Evolutionary conservation across 2,113 vertebrate genomes (phyloP), one percentile per base, ranked within the genome.

Genomic region (Xiphias gladius): DNA sequence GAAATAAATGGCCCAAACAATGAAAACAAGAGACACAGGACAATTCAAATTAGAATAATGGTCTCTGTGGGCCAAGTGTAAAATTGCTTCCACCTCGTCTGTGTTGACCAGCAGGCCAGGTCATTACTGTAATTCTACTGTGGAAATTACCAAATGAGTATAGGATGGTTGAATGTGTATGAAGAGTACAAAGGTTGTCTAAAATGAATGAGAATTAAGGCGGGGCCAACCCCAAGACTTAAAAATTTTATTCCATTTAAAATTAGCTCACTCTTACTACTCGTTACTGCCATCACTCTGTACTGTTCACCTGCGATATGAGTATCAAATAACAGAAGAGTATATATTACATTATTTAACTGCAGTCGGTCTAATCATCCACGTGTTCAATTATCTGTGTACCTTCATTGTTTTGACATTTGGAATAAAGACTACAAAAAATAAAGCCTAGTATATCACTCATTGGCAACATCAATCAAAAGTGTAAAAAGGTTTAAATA

Each of bases 81-180:
- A 95, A 95, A 95, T 76, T 94, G 92, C 91, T 93, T 94, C 94
- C 83, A 91, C 89, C 92, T 90, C 82, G 59, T 87, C 76, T 70
- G 83, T 87, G 85, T 80, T 93, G 91, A 91, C 90, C 84, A 28
- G 76, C 73, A 88, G 84, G 79, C 88, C 88, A 76, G 90, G 89
- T 85, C 85, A 92, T 91, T 93, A 82, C 67, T 70, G 78, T 52
- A 55, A 83, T 84, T 87, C 80, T 80, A 79, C 78, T 65, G 70
- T 69, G 79, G 86, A 87, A 88, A 91, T 92, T 78, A 92, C 85
- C 76, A 87, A 91, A 88, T 57, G 6, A 82, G 57, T 39, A 64
- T 69, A 19, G 32, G 77, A 73, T 48, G 59, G 64, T 61, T 64
- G 58, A 24, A 59, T 85, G 81, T 73, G 28, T 43, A 19, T 75